Evolutionary conservation across 92 coral and sea anemone species (phyloP), one percentile per base, ranked within the genome.

Genomic region (Bergia puertoricense): DNA sequence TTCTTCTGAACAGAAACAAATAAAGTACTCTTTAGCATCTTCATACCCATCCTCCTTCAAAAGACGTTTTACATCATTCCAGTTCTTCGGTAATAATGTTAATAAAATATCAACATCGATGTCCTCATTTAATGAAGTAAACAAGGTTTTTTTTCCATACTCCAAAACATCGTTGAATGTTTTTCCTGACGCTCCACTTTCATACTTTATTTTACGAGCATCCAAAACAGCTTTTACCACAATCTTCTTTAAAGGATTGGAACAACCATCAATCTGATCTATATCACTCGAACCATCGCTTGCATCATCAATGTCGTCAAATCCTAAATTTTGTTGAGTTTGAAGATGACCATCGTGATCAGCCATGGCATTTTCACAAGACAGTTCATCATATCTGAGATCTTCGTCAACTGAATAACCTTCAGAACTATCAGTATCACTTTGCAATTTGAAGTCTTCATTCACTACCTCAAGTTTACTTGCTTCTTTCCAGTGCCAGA

Each of bases 31-130:
- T 79, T 88, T 86, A 4, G 93, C 95, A 85, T 88, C 95, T 85
- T 91, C 89, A 80, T 82, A 91, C 0, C 97, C 95, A 38, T 93
- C 92, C 67, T 92, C 97, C 71, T 92, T 94, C 16, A 94, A 91
- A 66, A 94, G 94, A 14, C 18, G 15, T 59, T 91, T 91, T 0
- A 82, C 95, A 80, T 51, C 89, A 73, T 85, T 89, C 90, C 90
- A 87, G 37, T 76, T 75, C 82, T 77, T 89, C 10, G 94, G 97
- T 94, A 94, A 92, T 73, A 93, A 85, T 0, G 90, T 84, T 20
- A 75, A 41, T 42, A 94, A 78, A 81, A 92, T 91, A 13, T 95
- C 93, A 42, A 44, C 38, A 76, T 93, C 96, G 2, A 92, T 77
- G 81, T 92, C 83, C 57, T 91, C 92, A 82, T 76, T 76, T 36